Evolutionary conservation across 2,888 invertebrate species (phyloP).

Genomic region (Aleiodes leptofemur): DNA sequence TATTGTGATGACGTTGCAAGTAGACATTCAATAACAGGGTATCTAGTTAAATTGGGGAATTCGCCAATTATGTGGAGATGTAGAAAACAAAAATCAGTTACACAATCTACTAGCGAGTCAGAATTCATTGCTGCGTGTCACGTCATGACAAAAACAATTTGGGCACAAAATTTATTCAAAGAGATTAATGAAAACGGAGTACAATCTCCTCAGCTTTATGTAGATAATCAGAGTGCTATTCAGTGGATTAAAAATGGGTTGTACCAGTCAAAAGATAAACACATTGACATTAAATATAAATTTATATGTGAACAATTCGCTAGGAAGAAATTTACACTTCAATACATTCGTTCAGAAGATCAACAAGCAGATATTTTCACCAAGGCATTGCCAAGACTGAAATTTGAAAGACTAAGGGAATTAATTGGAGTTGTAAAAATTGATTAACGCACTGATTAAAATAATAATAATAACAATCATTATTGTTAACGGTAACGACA

Average conservation of each 20-base stretch:
- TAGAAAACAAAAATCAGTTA: conserved; percentile 46
- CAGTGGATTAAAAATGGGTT: conserved; percentile 10
- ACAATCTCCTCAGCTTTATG: not conserved
- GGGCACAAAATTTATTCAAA: conserved; percentile 29
- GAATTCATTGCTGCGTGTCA: conserved; percentile 42
- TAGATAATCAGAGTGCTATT: conserved; percentile 3
- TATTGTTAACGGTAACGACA: too few species aligned
- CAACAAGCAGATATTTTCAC: conserved; percentile 22
- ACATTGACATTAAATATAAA: conserved; percentile 7
- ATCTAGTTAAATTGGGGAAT: conserved; percentile 44
- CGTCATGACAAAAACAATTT: conserved; percentile 45
- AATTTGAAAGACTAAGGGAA: not conserved
- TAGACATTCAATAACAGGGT: conserved; percentile 53
- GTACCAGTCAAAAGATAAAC: not conserved
- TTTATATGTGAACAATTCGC: not conserved
- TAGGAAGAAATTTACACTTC: not conserved
- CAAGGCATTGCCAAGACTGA: not conserved
- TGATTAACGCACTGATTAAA: too few species aligned
- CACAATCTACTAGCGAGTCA: conserved; percentile 52
- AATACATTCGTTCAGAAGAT: not conserved
- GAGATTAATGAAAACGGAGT: not conserved
- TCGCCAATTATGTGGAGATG: conserved; percentile 51
- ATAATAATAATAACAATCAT: too few species aligned
- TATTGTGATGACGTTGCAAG: conserved; percentile 47
- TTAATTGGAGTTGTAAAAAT: too few species aligned